Percentiles rank a stretch among this genome's conserved stretches.
These are phyloP conservation scores for Aphodius sticticus DNA, from an alignment of 2,888 invertebrate genomes.

Conservation along the genomic window DNA sequence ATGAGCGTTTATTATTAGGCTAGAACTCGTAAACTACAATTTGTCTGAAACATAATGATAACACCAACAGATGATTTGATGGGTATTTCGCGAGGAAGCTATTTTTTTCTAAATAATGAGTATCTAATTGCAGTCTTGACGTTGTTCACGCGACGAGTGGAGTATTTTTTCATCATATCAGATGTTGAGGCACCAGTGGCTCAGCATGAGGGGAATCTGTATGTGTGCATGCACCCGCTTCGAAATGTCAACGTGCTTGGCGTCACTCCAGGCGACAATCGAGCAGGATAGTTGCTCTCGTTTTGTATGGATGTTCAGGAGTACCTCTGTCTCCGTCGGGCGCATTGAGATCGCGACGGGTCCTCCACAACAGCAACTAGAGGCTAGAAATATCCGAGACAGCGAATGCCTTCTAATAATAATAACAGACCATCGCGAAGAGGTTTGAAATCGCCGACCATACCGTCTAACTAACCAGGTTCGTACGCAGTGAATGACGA, in stretches of 20 bases:
- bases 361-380: neutral
- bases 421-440: conserved; percentile 34
- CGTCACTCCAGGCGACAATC: conserved; percentile 50
- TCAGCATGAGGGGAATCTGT: conserved; percentile 45
- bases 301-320: conserved; percentile 47
- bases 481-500: conserved; percentile 42
- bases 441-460: neutral
- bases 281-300: conserved; percentile 34
- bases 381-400: conserved; percentile 59
- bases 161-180: too few relatives aligned
- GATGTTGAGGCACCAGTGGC: neutral
- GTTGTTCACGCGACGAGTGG: too few relatives aligned
- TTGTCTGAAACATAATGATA: too few relatives aligned
- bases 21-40: neutral
- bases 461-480: conserved; percentile 31
- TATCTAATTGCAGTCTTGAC: too few relatives aligned
- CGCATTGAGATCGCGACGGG: neutral
- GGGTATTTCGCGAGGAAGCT: too few relatives aligned
- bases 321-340: neutral
- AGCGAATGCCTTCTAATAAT: conserved; percentile 59
- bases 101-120: too few relatives aligned
- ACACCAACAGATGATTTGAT: neutral
- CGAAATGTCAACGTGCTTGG: conserved; percentile 59
- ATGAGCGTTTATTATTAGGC: neutral
- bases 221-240: conserved; percentile 46